Evolutionary conservation across 2,113 vertebrate genomes (phyloP), one percentile per base, ranked within the genome.

Genomic region (Podarcis raffonei): DNA sequence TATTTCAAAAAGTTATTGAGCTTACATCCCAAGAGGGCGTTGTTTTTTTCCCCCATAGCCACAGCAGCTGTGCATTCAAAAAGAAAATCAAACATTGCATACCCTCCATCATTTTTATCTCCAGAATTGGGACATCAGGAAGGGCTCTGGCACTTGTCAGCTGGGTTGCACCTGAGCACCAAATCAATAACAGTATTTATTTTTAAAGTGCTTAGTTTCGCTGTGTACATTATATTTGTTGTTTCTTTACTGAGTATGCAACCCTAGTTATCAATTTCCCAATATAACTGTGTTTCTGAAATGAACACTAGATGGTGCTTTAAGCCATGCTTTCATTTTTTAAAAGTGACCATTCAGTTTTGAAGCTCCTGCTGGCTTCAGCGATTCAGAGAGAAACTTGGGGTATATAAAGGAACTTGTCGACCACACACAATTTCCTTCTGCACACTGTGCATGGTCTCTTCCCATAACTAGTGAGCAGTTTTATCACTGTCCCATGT

Each of bases 251-350:
- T 1, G 27, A 84, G n/a, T 62, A 13, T 2, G 48, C 48, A 53
- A 39, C 3, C 1, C 20, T 69, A 16, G 3, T 3, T 39, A 9
- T 27, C 81, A 8, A 84, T 91, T 15, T 1, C 5, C 42, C 2
- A 9, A 76, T 27, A 71, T 87, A 71, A 7, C 6, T 8, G 39
- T 81, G 3, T 93, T 91, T 72, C 79, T 84, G 42, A 87, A 90
- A 11, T 12, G 23, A 89, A 91, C 95, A 88, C 93, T 94, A 95
- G 95, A 85, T 94, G 95, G 95, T 91, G 93, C 93, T 89, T 83
- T 35, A 83, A 83, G 81, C 53, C 48, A 87, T 65, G 35, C 75
- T 89, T 84, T 77, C n/a, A 2, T 83, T 87, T 92, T 68, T 72
- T 84, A 76, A 39, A 74, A 39, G 68, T 89, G 48, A 88, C 90